Conservation (phyloP, 2,113 vertebrate genomes). For the Protobothrops mucrosquamatus region DNA sequence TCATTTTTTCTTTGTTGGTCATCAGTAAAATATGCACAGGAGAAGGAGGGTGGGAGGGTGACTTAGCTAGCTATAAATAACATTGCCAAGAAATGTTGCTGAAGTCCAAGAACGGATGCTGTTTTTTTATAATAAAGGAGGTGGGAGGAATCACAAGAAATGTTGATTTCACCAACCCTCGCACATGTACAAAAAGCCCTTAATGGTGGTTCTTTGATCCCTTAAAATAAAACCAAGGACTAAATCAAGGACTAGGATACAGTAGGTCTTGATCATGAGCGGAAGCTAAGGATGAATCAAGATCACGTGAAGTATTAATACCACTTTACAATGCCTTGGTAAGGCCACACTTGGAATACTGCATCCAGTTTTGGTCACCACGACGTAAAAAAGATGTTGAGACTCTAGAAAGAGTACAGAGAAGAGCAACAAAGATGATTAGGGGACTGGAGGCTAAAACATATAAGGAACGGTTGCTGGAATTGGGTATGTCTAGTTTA, state of each 20-base stretch:
- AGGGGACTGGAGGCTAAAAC: too few species aligned
- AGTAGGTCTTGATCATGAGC: not conserved
- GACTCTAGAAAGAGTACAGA: too few species aligned
- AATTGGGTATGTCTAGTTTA: too few species aligned
- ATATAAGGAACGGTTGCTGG: too few species aligned
- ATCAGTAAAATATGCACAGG: not conserved
- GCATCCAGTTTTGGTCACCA: too few species aligned
- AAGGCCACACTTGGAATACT: too few species aligned
- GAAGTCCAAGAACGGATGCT: not conserved
- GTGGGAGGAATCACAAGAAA: not conserved
- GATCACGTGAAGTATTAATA: too few species aligned
- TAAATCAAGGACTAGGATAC: not conserved
- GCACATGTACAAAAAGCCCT: not conserved
- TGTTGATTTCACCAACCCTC: not conserved
- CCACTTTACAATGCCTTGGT: too few species aligned
- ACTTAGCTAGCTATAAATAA: not conserved
- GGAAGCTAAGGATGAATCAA: not conserved
- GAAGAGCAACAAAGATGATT: too few species aligned
- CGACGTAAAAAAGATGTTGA: too few species aligned
- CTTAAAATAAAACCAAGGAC: not conserved
- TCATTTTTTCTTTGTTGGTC: not conserved
- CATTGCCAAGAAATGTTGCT: not conserved
- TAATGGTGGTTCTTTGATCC: not conserved
- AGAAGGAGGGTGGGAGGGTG: not conserved
- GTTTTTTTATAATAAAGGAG: not conserved